Conservation (phyloP, 2,113 vertebrate genomes). For the Nanorana parkeri region DNA sequence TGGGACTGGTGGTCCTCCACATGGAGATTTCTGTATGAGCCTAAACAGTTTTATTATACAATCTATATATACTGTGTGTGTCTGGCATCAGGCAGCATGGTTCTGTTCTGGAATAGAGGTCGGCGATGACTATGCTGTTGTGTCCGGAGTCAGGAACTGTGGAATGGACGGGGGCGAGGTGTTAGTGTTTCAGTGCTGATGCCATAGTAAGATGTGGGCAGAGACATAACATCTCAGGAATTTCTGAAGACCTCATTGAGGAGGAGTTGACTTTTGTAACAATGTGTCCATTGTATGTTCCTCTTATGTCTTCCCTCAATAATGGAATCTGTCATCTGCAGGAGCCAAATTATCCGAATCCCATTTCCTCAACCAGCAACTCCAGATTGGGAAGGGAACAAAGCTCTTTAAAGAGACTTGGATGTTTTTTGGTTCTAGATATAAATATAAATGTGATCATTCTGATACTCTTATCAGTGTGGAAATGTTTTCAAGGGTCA, state of each 20-base stretch:
- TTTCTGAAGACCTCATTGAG: background rate
- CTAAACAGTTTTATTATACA: no score
- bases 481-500: background rate
- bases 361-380: background rate
- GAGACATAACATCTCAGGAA: constrained; percentile 14
- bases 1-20: no score
- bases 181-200: background rate
- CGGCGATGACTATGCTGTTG: background rate
- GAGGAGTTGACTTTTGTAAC: background rate
- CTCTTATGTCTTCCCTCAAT: no score
- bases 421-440: no score
- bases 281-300: constrained; percentile 3
- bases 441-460: no score
- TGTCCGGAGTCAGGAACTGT: background rate
- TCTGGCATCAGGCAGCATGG: no score
- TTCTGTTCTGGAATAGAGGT: no score
- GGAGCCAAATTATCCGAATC: background rate
- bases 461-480: no score
- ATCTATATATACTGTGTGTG: no score
- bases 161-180: constrained; percentile 6
- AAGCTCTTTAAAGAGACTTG: no score
- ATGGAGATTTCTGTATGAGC: no score
- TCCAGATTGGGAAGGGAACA: background rate
- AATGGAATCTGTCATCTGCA: background rate
- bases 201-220: background rate